Evolutionary conservation across 2,888 invertebrate genomes (phyloP).

Genomic region (Drosophila yooni): DNA sequence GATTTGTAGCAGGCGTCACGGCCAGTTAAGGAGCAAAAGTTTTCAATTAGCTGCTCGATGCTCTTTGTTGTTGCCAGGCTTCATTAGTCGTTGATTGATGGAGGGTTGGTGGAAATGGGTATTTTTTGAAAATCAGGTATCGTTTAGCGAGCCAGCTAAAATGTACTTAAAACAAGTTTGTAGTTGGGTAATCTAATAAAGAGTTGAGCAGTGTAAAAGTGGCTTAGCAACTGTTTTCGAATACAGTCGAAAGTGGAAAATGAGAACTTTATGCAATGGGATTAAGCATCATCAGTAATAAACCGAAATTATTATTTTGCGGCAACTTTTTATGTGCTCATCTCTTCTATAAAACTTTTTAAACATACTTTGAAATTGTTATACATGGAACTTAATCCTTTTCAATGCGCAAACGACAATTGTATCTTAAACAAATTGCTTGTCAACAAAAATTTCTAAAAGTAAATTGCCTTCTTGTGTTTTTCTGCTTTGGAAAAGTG

Average conservation of each 20-base stretch:
- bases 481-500: not conserved
- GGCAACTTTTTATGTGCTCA: not conserved
- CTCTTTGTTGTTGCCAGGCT: slow-evolving; percentile 9
- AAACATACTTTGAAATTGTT: not conserved
- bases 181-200: slow-evolving; percentile 21
- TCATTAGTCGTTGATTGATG: slow-evolving; percentile 44
- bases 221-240: slow-evolving; percentile 2
- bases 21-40: slow-evolving; percentile 55
- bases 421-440: not conserved
- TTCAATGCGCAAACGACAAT: not conserved
- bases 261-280: not conserved
- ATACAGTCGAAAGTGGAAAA: not conserved
- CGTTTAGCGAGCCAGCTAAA: slow-evolving; percentile 13
- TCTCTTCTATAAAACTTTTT: not conserved
- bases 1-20: slow-evolving; percentile 34
- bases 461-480: not conserved
- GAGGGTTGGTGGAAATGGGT: not conserved
- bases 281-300: not conserved
- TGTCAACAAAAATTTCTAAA: not conserved
- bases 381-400: not conserved
- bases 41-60: slow-evolving; percentile 61
- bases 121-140: slow-evolving; percentile 15
- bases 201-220: not conserved
- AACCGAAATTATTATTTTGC: not conserved
- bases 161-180: slow-evolving; percentile 16